Percentiles rank a stretch among this genome's conserved stretches.
These are phyloP conservation scores for Cynoglossus semilaevis DNA, from an alignment of 2,113 vertebrate genomes.

Conservation along the genomic window DNA sequence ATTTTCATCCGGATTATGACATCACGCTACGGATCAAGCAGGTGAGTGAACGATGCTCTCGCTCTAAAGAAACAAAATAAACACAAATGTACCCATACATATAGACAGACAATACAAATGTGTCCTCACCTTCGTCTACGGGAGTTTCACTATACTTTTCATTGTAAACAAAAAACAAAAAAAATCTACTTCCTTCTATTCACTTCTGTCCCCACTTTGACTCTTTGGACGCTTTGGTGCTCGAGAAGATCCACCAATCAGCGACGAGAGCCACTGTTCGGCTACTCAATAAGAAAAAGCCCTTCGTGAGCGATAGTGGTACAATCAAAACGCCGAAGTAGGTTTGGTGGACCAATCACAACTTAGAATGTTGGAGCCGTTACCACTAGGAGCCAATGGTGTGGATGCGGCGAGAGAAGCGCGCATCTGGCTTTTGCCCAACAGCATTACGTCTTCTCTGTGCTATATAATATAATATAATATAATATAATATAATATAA, in stretches of 20 bases:
- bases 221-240: slow-evolving; percentile 38
- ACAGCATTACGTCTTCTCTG: too few relatives aligned
- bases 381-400: background rate
- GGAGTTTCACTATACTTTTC: slow-evolving; percentile 16
- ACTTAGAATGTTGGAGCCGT: background rate
- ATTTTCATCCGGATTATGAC: too few relatives aligned
- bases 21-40: too few relatives aligned
- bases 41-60: too few relatives aligned
- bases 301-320: background rate
- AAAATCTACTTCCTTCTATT: slow-evolving; percentile 67
- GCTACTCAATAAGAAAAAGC: slow-evolving; percentile 22
- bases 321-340: slow-evolving; percentile 31
- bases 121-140: too few relatives aligned
- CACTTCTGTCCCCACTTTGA: slow-evolving; percentile 46
- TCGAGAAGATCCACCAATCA: slow-evolving; percentile 50
- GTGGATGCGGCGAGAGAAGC: too few relatives aligned
- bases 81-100: too few relatives aligned
- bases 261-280: background rate
- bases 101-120: too few relatives aligned
- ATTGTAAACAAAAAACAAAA: too few relatives aligned
- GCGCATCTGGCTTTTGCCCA: too few relatives aligned
- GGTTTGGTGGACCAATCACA: slow-evolving; percentile 24
- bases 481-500: background rate
- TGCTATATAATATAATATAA: background rate
- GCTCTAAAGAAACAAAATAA: too few relatives aligned